Conservation (phyloP, 2,113 vertebrate genomes). For the Poicephalus gulielmi region DNA sequence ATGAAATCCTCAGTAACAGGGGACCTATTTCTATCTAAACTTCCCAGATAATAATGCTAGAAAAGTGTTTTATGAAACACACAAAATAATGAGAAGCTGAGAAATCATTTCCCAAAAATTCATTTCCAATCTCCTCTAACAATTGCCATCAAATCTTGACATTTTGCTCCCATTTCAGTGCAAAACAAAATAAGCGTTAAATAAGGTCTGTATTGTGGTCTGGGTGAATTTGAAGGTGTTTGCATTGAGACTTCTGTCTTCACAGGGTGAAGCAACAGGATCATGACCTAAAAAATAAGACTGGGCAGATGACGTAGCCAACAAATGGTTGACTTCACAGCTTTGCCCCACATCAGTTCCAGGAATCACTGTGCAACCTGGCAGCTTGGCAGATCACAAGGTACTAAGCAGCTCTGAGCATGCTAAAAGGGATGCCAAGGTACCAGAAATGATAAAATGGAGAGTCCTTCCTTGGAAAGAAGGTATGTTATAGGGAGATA, state of each 20-base stretch:
- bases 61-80: neutral
- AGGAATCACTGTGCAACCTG: neutral
- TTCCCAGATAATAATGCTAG: neutral
- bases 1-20: neutral
- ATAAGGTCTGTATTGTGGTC: neutral
- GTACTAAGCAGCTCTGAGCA: neutral
- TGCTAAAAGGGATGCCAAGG: neutral
- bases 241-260: neutral
- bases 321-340: neutral
- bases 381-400: fast-evolving
- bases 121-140: neutral
- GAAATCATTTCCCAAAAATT: neutral
- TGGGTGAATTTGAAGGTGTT: neutral
- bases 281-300: neutral
- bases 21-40: neutral
- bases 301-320: neutral
- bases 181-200: neutral
- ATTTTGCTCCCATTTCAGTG: neutral
- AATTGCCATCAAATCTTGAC: neutral
- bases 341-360: neutral
- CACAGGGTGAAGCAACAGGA: neutral
- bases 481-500: neutral
- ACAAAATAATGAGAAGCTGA: neutral
- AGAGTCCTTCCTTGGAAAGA: neutral
- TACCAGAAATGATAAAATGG: neutral